Evolutionary conservation across 2,113 vertebrate species (phyloP), one percentile per base, ranked within the genome.

Genomic region (Hippocampus abdominalis): DNA sequence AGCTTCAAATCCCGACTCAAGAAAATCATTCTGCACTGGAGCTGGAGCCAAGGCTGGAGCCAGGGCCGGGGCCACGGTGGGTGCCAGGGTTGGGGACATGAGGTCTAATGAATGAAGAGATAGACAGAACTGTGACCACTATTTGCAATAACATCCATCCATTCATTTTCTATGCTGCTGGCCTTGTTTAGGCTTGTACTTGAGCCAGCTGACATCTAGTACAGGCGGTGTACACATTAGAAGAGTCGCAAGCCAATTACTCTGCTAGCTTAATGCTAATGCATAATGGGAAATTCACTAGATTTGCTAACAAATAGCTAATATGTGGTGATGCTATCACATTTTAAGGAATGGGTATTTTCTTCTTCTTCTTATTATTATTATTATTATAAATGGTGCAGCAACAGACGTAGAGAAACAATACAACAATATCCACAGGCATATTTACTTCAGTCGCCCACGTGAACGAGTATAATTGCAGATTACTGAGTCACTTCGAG

Each of bases 1-100:
- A 32, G 67, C 73, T 3, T 92, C 90, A 63, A 92, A 91, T 42
- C 82, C 79, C 0, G 89, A 84, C 78, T 92, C 90, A 68, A 90
- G 87, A 73, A 99, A 91, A 86, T 93, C 93, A 64, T 93, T 93
- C 81, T 95, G 95, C 78, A 90, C 89, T 42, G 62, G 73, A 32
- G 78, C 72, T 18, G 72, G 54, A 77, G 94, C 92, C 59, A 93
- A 89, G 11, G 92, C 90, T 1, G 93, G 91, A 42, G 94, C 93
- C 15, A 94, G 91, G 12, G 77, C n/a, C 1, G 81, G 81, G 66
- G 82, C 79, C 0, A 70, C 70, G 3, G 81, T 79, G 65, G 81
- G 87, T 61, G 85, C 78, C 77, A 90, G 73, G 62, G 72, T 88
- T 71, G 85, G 86, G 46, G 93, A 91, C 77, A 92, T 92, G 64